Evolutionary conservation across 2,888 invertebrate species (phyloP), one percentile per base, ranked within the genome.

Genomic region (Ceriagrion tenellum): DNA sequence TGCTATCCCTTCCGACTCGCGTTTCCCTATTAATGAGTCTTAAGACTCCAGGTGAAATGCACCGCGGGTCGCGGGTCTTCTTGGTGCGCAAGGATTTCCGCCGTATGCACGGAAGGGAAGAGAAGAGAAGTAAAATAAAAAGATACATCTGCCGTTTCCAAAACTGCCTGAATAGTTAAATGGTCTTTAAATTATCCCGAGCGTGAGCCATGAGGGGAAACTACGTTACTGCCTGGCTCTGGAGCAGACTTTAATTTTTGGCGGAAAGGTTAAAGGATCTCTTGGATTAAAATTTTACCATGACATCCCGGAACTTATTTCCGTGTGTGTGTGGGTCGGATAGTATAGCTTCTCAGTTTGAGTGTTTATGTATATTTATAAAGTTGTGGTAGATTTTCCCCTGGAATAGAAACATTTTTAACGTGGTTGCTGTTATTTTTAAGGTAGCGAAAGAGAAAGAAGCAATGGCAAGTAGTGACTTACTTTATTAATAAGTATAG

Each of bases 11-110:
- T 26, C 55, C 47, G 47, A 47, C 47, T 16, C 35, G n/a, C n/a
- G 81, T 81, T 59, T 35, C 81, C 81, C 35, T 81, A 81, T 81
- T 81, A 81, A 81, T 81, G 81, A 81, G 81, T 81, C 81, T 81
- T 59, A 81, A 81, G 81, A 81, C 81, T 81, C 81, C 81, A 30
- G 81, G 30, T 81, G 81, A 35, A 81, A 35, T 81, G 81, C 81
- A 81, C 8, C 18, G 81, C 81, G n/a, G 81, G 81, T 35, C 81
- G 35, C 13, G 35, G 35, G 81, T 81, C 81, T 81, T 81, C 47
- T 47, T 47, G 47, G 8, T 47, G 35, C 81, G n/a, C 26, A 13
- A 30, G 35, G 81, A 81, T 81, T 81, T 81, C 35, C 35, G 81
- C 81, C 16, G 35, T 35, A 10, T 81, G 30, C 81, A 13, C 23